Conservation (phyloP, 2,888 invertebrate genomes). For the Hyposoter dolosus region DNA sequence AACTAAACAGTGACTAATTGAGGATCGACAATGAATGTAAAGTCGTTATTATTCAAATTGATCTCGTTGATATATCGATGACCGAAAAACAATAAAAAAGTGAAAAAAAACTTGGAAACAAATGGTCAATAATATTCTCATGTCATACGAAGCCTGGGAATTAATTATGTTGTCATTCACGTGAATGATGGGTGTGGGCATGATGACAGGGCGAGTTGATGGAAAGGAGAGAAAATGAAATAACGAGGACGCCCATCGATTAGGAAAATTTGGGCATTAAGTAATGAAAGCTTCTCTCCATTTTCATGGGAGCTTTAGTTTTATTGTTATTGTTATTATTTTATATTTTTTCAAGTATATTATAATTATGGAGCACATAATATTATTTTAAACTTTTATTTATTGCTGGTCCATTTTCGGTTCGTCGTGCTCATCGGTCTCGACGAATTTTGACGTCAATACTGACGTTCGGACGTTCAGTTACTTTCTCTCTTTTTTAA, state of each 20-base stretch:
- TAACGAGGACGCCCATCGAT: constrained; percentile 22
- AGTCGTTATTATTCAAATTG: not conserved
- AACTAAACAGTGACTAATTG: not conserved
- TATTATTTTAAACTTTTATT: not conserved
- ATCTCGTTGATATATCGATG: not conserved
- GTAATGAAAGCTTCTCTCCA: constrained; percentile 2
- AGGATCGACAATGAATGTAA: not conserved
- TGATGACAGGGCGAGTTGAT: constrained; percentile 25
- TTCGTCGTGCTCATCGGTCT: constrained; percentile 11
- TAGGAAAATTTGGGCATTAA: constrained; percentile 23
- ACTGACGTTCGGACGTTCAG: not conserved
- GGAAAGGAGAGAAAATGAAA: constrained; percentile 16
- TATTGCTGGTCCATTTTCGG: constrained; percentile 1
- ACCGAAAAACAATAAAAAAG: not conserved
- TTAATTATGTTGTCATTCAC: constrained; percentile 11
- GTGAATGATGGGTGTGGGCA: constrained; percentile 17
- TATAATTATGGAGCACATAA: not conserved
- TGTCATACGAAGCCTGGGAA: not conserved
- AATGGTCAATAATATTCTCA: not conserved
- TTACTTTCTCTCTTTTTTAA: constrained; percentile 54
- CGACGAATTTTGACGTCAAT: constrained; percentile 3
- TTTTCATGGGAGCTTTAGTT: not conserved
- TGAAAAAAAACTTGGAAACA: not conserved
- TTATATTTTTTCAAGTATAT: not conserved
- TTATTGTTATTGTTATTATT: not conserved